These are phyloP conservation scores for Uloborus plumipes DNA, from an alignment of 2,888 invertebrate species.

Conservation along the genomic window DNA sequence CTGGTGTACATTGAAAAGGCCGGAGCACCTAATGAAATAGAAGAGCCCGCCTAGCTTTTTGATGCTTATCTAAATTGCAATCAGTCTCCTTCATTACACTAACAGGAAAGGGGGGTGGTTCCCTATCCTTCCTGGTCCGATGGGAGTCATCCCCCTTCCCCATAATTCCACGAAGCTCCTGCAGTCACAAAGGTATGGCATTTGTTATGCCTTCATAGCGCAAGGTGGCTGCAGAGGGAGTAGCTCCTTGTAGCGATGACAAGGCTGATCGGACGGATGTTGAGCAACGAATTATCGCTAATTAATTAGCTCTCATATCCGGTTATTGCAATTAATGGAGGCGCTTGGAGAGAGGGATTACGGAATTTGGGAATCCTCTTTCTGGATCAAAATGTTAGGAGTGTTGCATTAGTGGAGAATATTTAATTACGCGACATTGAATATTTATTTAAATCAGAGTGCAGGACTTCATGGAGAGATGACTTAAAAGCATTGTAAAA, in stretches of 20 bases:
- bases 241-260: not conserved
- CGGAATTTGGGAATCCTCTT: too few species aligned
- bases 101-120: constrained; percentile 32
- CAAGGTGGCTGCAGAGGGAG: not conserved
- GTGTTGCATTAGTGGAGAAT: too few species aligned
- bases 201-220: not conserved
- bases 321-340: too few species aligned
- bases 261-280: not conserved
- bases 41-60: constrained; percentile 34
- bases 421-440: too few species aligned
- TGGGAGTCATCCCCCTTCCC: constrained; percentile 15
- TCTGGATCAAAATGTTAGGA: too few species aligned
- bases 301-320: too few species aligned
- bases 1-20: constrained; percentile 12
- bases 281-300: too few species aligned
- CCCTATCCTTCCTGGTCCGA: not conserved
- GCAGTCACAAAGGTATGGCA: not conserved
- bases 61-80: constrained; percentile 58
- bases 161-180: not conserved
- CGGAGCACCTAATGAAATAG: constrained; percentile 48
- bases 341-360: too few species aligned
- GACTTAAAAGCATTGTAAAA: too few species aligned
- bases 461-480: too few species aligned
- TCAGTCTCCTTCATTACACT: constrained; percentile 56
- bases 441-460: too few species aligned